A percentile compares a stretch with the other conserved stretches of the same genome.
Conservation (phyloP, 2,797 vertebrate species). For the Otolemur crassicaudatus region DNA sequence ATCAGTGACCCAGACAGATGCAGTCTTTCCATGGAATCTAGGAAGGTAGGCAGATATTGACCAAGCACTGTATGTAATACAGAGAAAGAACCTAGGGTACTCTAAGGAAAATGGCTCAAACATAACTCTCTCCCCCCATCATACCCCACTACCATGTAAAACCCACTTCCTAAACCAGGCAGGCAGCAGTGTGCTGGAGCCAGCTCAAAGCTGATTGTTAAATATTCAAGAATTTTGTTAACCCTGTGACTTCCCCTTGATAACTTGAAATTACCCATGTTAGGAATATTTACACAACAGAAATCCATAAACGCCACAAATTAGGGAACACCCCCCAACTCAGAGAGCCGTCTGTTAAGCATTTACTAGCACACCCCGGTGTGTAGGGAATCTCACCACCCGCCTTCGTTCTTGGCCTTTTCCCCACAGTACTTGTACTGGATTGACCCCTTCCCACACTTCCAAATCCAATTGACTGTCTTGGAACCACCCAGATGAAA, state of each 20-base stretch:
- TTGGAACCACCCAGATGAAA: constrained; percentile 68
- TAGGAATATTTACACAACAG: background rate
- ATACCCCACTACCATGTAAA: background rate
- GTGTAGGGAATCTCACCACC: background rate
- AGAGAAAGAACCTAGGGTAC: background rate
- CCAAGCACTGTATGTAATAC: background rate
- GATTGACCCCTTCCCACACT: constrained; percentile 4
- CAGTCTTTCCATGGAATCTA: background rate
- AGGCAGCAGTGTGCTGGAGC: background rate
- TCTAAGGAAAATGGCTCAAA: background rate
- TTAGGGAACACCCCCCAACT: background rate
- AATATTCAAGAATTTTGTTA: background rate
- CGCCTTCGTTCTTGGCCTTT: background rate
- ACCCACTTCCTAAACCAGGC: background rate
- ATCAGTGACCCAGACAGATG: background rate
- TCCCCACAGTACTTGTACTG: constrained; percentile 20
- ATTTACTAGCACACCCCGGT: background rate
- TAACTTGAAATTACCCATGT: background rate
- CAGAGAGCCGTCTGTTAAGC: background rate
- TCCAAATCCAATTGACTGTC: constrained; percentile 1
- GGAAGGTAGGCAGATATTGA: background rate
- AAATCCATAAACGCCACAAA: constrained; percentile 4
- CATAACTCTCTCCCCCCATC: background rate
- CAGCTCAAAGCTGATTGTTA: background rate
- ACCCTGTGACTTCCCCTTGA: background rate